Evolutionary conservation across 2,888 invertebrate genomes (phyloP).

Genomic region (Marronus borbonicus): DNA sequence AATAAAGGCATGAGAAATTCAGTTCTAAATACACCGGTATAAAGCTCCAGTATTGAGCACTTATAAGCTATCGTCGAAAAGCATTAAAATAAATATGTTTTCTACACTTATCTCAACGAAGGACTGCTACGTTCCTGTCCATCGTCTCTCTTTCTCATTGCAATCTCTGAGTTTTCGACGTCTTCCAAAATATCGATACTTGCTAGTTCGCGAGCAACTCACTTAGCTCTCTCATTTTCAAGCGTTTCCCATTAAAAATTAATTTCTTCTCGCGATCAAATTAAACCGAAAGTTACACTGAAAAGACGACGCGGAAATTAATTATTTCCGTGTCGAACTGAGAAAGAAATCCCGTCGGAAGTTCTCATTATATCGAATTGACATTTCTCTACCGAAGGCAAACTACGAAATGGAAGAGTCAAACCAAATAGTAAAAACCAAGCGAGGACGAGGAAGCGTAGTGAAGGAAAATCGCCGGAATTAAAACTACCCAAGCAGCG

Average conservation of each 20-base stretch:
- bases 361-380: slow-evolving; percentile 29
- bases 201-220: too few relatives aligned
- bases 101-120: too few relatives aligned
- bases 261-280: not conserved
- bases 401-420: slow-evolving; percentile 16
- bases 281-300: slow-evolving; percentile 2
- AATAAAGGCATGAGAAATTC: too few relatives aligned
- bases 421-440: slow-evolving; percentile 18
- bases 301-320: slow-evolving; percentile 15
- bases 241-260: not conserved
- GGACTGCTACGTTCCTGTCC: too few relatives aligned
- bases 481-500: slow-evolving; percentile 12
- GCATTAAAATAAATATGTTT: too few relatives aligned
- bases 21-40: too few relatives aligned
- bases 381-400: slow-evolving; percentile 22
- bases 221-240: not conserved
- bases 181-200: too few relatives aligned
- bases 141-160: too few relatives aligned
- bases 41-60: too few relatives aligned
- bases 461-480: not conserved
- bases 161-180: too few relatives aligned
- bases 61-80: too few relatives aligned
- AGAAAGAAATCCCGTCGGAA: slow-evolving; percentile 27
- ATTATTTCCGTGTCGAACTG: slow-evolving; percentile 29
- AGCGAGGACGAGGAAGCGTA: not conserved